A percentile compares a stretch with the other conserved stretches of the same genome.
These are phyloP conservation scores for Uropetala carovei DNA, from an alignment of 2,888 invertebrate genomes.

Conservation along the genomic window DNA sequence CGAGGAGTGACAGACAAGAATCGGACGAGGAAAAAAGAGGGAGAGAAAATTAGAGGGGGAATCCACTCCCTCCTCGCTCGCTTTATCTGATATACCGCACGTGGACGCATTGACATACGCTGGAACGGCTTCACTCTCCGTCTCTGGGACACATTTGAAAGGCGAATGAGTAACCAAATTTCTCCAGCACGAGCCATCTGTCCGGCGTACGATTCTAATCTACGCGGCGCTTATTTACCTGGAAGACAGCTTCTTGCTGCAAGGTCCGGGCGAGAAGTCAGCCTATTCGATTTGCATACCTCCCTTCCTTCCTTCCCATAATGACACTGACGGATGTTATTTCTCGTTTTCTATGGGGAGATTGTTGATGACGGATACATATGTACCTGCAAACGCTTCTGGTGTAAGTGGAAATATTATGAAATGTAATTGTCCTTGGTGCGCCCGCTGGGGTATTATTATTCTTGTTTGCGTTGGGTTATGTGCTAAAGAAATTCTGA, in stretches of 20 bases:
- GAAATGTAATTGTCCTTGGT: neutral
- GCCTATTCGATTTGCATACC: constrained; percentile 22
- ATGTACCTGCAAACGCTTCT: too few species aligned
- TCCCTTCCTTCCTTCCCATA: neutral
- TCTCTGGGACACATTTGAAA: constrained; percentile 18
- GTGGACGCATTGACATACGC: constrained; percentile 36
- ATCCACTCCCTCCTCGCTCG: neutral
- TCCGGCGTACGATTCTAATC: constrained; percentile 25
- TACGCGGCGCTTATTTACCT: neutral
- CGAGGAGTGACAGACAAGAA: too few species aligned
- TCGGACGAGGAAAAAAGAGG: too few species aligned
- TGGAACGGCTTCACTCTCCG: neutral
- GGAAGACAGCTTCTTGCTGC: too few species aligned
- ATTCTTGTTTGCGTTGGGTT: too few species aligned
- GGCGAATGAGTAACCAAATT: constrained; percentile 53
- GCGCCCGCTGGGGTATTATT: neutral
- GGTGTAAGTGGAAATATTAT: neutral
- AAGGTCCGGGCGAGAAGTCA: too few species aligned
- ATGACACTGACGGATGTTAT: constrained; percentile 11
- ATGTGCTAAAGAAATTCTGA: too few species aligned
- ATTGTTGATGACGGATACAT: neutral
- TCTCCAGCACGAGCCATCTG: constrained; percentile 57
- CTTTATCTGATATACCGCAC: constrained; percentile 26
- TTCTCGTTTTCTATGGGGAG: neutral
- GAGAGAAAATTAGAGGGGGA: too few species aligned